phyloP scores from a whole-genome alignment of 2,113 vertebrate genomes.

The Hyperopisus bebe region DNA sequence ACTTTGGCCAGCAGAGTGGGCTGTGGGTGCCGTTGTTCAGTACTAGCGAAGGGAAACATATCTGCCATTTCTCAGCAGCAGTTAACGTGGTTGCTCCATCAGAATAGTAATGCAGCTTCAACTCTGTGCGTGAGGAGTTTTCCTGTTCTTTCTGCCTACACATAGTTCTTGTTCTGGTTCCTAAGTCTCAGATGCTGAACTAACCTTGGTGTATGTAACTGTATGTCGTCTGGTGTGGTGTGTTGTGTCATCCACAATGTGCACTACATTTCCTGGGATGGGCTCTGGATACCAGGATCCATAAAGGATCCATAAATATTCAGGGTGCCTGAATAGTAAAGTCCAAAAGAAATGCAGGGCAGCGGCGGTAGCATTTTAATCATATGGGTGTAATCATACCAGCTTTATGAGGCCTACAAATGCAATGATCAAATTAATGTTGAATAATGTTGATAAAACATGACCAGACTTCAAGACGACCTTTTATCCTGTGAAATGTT shows the following conservation, averaged over 20 bases:
- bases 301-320: no score
- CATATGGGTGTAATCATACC: neutral
- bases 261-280: neutral
- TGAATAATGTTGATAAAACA: neutral
- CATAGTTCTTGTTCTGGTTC: neutral
- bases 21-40: neutral
- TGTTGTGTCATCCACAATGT: neutral
- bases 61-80: neutral
- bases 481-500: neutral
- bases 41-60: neutral
- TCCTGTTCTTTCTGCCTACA: neutral
- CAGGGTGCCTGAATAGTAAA: neutral
- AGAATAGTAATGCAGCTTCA: neutral
- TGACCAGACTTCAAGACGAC: neutral
- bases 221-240: neutral
- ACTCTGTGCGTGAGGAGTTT: neutral
- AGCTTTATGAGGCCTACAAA: neutral
- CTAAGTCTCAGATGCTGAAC: neutral
- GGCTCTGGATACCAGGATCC: neutral
- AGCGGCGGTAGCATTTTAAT: neutral
- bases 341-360: neutral
- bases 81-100: neutral
- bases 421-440: neutral
- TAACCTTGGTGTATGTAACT: neutral
- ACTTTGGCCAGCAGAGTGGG: neutral